Percentiles rank a stretch among this genome's conserved stretches.
These are phyloP conservation scores for Pseudorasbora parva DNA, from an alignment of 2,113 vertebrate species.

Conservation along the genomic window DNA sequence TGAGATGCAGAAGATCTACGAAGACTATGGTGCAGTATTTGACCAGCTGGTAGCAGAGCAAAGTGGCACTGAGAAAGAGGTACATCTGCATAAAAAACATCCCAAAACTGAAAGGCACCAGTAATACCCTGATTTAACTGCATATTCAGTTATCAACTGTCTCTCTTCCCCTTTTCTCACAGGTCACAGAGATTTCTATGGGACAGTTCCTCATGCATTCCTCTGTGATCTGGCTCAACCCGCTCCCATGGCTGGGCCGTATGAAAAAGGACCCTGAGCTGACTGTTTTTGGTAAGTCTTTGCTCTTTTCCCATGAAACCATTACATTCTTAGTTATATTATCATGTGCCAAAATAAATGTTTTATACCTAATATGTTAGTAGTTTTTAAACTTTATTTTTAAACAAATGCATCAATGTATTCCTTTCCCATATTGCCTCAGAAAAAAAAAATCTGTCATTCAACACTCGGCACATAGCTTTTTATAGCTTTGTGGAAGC, in stretches of 20 bases:
- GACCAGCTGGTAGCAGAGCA: constrained; percentile 95
- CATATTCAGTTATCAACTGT: neutral
- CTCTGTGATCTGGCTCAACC: constrained; percentile 93
- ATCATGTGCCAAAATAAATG: neutral
- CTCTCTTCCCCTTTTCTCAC: neutral
- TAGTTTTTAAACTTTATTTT: neutral
- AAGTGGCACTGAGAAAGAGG: constrained; percentile 90
- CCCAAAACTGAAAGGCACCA: neutral
- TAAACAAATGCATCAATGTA: neutral
- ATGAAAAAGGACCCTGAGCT: constrained; percentile 93
- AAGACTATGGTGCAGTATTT: constrained; percentile 94
- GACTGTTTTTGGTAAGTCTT: constrained; percentile 89
- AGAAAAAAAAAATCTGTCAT: neutral
- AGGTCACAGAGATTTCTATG: constrained; percentile 98
- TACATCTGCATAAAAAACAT: constrained; percentile 56
- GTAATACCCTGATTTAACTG: neutral
- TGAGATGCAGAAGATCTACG: constrained; percentile 99
- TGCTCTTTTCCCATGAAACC: neutral
- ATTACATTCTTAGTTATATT: neutral
- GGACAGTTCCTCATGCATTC: constrained; percentile 96
- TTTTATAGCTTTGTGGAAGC: constrained; percentile 13
- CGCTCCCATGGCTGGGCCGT: constrained; percentile 88
- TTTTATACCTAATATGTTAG: neutral
- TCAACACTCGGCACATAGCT: neutral
- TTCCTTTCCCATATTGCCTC: neutral